A percentile compares a stretch with the other conserved stretches of the same genome.
These are phyloP conservation scores for Penaeus indicus DNA, from an alignment of 1,140 invertebrate genomes.

Conservation along the genomic window DNA sequence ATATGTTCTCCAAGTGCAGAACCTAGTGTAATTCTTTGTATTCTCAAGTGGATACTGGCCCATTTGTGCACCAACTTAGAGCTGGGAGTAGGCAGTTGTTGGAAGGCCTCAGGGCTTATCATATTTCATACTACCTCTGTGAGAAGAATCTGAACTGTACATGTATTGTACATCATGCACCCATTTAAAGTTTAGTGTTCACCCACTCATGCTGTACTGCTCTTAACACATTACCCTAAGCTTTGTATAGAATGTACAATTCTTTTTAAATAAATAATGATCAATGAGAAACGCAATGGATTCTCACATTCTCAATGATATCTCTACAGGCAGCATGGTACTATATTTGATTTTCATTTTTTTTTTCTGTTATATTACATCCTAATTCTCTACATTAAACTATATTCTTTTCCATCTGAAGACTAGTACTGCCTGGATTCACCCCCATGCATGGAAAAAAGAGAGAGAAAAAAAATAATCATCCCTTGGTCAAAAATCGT, in stretches of 20 bases:
- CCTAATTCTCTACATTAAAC: constrained; percentile 42
- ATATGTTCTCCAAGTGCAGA: constrained; percentile 4
- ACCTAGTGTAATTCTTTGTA: not conserved
- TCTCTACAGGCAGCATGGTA: constrained; percentile 53
- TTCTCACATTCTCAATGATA: constrained; percentile 20
- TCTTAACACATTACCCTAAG: not conserved
- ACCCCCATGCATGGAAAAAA: constrained; percentile 25
- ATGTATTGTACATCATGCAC: constrained; percentile 20
- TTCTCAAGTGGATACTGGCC: constrained; percentile 37
- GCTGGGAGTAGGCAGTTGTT: constrained; percentile 27
- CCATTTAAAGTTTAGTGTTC: not conserved
- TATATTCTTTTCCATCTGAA: constrained; percentile 24
- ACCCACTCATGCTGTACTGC: constrained; percentile 1
- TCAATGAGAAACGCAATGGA: constrained; percentile 32
- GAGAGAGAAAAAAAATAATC: constrained; percentile 21
- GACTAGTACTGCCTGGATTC: constrained; percentile 41
- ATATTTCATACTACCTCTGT: constrained; percentile 15
- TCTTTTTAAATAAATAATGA: constrained; percentile 28
- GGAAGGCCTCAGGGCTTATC: constrained; percentile 17
- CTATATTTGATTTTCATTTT: constrained; percentile 25
- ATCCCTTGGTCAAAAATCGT: constrained; percentile 32
- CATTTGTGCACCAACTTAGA: constrained; percentile 42
- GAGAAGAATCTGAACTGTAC: constrained; percentile 37
- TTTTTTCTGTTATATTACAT: constrained; percentile 25
- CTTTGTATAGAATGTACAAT: constrained; percentile 29